Conservation (phyloP, 2,888 invertebrate genomes). For the Volucella inanis region DNA sequence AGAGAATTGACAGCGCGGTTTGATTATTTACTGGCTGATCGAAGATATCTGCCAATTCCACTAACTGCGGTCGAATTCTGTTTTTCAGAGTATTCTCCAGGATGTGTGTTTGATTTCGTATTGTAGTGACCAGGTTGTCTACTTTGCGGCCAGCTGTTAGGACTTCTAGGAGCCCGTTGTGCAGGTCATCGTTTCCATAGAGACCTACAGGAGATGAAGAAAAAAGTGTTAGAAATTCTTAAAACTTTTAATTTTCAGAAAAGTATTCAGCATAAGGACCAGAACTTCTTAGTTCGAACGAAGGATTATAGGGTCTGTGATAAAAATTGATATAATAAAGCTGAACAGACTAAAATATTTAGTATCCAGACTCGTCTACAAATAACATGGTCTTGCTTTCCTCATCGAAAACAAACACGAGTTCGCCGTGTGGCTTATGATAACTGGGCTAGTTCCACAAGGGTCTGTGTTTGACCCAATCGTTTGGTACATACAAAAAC, state of each 20-base stretch:
- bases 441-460: too few species aligned
- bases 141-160: slow-evolving; percentile 91
- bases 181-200: slow-evolving; percentile 97
- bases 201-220: slow-evolving; percentile 84
- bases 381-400: too few species aligned
- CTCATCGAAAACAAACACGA: too few species aligned
- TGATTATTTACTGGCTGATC: slow-evolving; percentile 91
- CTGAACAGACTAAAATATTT: too few species aligned
- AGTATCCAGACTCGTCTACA: too few species aligned
- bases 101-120: slow-evolving; percentile 92
- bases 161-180: slow-evolving; percentile 93
- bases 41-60: slow-evolving; percentile 89
- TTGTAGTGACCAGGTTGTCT: slow-evolving; percentile 90
- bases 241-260: too few species aligned
- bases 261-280: too few species aligned
- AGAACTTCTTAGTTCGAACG: too few species aligned
- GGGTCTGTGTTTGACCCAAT: too few species aligned
- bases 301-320: not conserved
- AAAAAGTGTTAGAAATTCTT: not conserved
- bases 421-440: too few species aligned
- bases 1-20: slow-evolving; percentile 88
- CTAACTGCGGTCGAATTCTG: slow-evolving; percentile 88
- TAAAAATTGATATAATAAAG: not conserved
- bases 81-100: slow-evolving; percentile 89
- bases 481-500: too few species aligned